Percentiles rank a stretch among this genome's conserved stretches.
Conservation (phyloP, 1,140 invertebrate species). For the Eriosoma lanigerum region DNA sequence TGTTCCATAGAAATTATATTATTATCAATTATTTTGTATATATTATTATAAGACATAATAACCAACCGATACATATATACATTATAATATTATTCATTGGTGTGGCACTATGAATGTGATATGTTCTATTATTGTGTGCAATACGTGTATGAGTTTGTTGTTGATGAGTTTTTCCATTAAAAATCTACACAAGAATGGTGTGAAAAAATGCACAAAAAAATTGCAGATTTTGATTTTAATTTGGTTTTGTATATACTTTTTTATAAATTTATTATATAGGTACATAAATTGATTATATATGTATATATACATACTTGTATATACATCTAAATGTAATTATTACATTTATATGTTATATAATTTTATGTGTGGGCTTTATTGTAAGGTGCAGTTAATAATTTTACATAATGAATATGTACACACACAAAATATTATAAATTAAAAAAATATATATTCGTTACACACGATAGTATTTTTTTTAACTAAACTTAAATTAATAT, state of each 20-base stretch:
- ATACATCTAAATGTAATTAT: background rate
- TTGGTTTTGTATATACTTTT: background rate
- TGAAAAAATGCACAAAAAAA: slow-evolving; percentile 40
- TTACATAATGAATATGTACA: too few species aligned
- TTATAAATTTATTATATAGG: background rate
- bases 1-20: too few species aligned
- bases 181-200: slow-evolving; percentile 32
- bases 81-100: background rate
- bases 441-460: too few species aligned
- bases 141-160: background rate
- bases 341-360: background rate
- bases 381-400: too few species aligned
- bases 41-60: too few species aligned
- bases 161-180: slow-evolving; percentile 33
- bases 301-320: background rate
- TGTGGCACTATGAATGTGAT: background rate
- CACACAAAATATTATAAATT: too few species aligned
- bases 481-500: too few species aligned
- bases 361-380: background rate
- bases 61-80: background rate
- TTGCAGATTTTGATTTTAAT: background rate
- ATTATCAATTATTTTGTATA: too few species aligned
- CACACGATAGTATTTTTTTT: too few species aligned
- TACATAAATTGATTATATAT: background rate
- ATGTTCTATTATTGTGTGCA: background rate